Conservation (phyloP, 2,113 vertebrate genomes). For the human (Homo sapiens) region DNA sequence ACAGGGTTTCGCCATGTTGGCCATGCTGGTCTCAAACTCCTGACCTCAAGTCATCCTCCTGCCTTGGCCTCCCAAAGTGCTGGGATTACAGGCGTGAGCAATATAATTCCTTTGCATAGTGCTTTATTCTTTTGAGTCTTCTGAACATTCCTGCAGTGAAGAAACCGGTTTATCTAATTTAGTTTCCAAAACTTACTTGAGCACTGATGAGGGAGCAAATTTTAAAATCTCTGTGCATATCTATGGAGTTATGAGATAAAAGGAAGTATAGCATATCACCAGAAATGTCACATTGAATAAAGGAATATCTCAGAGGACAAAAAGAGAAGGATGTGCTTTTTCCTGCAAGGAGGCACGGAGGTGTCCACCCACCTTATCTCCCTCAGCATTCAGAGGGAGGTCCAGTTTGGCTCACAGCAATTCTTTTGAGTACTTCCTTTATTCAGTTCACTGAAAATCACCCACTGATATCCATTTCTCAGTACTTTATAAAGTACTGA, state of each 20-base stretch:
- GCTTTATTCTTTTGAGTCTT: neutral
- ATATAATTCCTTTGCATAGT: neutral
- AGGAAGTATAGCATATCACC: neutral
- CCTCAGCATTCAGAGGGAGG: rapidly evolving
- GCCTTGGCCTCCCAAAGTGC: too few relatives aligned
- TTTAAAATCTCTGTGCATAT: neutral
- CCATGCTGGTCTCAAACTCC: too few relatives aligned
- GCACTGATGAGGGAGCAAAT: neutral
- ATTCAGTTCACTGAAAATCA: neutral
- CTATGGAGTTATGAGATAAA: neutral
- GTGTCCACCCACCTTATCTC: rapidly evolving
- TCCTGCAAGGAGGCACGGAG: rapidly evolving
- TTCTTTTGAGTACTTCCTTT: neutral
- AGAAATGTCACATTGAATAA: rapidly evolving
- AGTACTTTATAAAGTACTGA: neutral
- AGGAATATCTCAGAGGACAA: rapidly evolving
- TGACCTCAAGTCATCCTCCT: too few relatives aligned
- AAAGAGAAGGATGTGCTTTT: rapidly evolving
- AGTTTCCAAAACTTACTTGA: neutral
- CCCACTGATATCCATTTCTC: neutral
- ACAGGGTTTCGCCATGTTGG: too few relatives aligned
- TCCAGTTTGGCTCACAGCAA: neutral
- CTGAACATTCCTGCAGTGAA: neutral
- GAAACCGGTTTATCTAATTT: neutral
- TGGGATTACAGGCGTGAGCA: too few relatives aligned